These are phyloP conservation scores for Arctopsyche grandis DNA, from an alignment of 1,140 invertebrate species.

Conservation along the genomic window DNA sequence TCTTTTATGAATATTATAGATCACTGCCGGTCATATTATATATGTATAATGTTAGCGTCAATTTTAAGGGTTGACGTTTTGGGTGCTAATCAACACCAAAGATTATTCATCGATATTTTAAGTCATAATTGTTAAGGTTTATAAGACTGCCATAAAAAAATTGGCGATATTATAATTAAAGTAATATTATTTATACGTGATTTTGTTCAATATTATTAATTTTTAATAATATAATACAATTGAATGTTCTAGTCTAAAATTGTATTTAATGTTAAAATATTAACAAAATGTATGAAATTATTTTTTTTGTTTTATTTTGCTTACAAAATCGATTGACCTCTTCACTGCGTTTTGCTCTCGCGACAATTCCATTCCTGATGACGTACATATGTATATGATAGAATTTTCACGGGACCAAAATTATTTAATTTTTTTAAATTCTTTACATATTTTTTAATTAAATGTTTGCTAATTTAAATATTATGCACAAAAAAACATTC, in stretches of 20 bases:
- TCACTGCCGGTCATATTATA: too few relatives aligned
- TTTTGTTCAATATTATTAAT: not conserved
- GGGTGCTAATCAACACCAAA: constrained; percentile 22
- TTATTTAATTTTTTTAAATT: not conserved
- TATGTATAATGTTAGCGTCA: not conserved
- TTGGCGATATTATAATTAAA: not conserved
- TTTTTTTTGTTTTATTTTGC: not conserved
- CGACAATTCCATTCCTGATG: constrained; percentile 8
- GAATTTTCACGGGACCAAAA: constrained; percentile 9
- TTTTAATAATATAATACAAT: constrained; percentile 7
- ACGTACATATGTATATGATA: not conserved
- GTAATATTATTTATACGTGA: constrained; percentile 1
- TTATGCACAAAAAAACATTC: constrained; percentile 9
- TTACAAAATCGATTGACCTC: not conserved
- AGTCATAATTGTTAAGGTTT: too few relatives aligned
- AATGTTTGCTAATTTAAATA: not conserved
- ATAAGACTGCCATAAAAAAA: constrained; percentile 25
- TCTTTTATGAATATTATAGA: too few relatives aligned
- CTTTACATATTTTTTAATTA: not conserved
- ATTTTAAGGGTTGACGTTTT: not conserved
- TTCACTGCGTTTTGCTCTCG: not conserved
- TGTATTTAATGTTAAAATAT: not conserved
- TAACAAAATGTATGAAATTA: not conserved
- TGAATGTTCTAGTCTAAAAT: not conserved
- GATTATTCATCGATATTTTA: not conserved